Percentiles rank a stretch among this genome's conserved stretches.
Conservation (phyloP, 2,113 vertebrate genomes). For the Pagrus major region DNA sequence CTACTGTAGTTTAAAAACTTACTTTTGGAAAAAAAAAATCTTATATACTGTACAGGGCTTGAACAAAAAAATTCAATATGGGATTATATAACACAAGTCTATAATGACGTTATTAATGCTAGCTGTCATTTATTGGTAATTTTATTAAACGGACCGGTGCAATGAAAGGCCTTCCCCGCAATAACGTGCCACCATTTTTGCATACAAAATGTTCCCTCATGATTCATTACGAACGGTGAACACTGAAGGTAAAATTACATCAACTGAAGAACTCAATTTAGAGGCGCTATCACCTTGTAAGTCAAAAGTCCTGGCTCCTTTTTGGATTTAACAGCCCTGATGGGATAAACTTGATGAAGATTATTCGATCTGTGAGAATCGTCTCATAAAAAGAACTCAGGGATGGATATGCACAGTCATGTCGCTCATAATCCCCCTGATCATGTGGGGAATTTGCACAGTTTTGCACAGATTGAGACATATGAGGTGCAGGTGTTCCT, state of each 20-base stretch:
- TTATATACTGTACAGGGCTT: background rate
- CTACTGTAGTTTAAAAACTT: background rate
- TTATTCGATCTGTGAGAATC: constrained; percentile 1
- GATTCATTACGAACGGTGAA: background rate
- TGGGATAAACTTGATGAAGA: background rate
- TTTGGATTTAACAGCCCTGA: background rate
- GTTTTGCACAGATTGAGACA: background rate
- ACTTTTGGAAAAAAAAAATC: background rate
- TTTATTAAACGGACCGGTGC: background rate
- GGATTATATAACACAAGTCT: background rate
- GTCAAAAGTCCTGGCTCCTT: background rate
- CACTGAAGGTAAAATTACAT: background rate
- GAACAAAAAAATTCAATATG: background rate
- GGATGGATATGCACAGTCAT: background rate
- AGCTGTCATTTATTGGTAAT: background rate
- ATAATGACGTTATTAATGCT: background rate
- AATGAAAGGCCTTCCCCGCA: background rate
- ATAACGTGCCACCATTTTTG: background rate
- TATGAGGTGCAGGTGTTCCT: background rate
- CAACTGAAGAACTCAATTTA: background rate
- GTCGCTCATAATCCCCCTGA: constrained; percentile 9
- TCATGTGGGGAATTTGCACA: constrained; percentile 1
- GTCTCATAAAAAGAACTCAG: background rate
- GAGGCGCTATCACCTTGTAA: background rate
- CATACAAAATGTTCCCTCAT: background rate